Conservation (phyloP, 2,888 invertebrate species). For the Nephrotoma guestfalica region DNA sequence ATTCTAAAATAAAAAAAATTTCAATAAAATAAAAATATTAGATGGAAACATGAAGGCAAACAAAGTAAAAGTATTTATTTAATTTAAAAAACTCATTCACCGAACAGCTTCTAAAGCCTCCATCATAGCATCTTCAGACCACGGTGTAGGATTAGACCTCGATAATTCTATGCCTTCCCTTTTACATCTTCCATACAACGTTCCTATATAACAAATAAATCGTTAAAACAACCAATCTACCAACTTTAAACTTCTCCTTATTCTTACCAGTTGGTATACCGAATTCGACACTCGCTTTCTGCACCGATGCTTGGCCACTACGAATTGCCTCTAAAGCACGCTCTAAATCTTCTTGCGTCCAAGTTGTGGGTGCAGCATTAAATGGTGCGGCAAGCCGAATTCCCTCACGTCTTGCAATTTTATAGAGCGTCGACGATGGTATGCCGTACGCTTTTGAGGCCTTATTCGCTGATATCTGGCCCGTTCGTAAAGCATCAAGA, state of each 20-base stretch:
- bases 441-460: slow-evolving; percentile 85
- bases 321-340: slow-evolving; percentile 69
- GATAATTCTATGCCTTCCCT: slow-evolving; percentile 80
- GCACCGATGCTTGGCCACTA: slow-evolving; percentile 66
- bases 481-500: slow-evolving; percentile 65
- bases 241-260: slow-evolving; percentile 12
- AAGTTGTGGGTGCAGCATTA: slow-evolving; percentile 78
- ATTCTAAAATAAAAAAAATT: slow-evolving; percentile 38
- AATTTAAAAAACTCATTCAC: slow-evolving; percentile 29
- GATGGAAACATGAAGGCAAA: background rate
- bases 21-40: background rate
- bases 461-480: slow-evolving; percentile 78
- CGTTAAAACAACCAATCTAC: background rate
- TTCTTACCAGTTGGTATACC: slow-evolving; percentile 65
- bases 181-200: slow-evolving; percentile 77
- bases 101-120: slow-evolving; percentile 80
- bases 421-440: slow-evolving; percentile 81
- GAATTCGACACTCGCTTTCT: slow-evolving; percentile 71
- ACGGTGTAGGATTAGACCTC: slow-evolving; percentile 79
- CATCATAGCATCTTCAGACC: slow-evolving; percentile 89
- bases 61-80: background rate
- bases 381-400: slow-evolving; percentile 80
- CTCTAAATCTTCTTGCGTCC: slow-evolving; percentile 73
- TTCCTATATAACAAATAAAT: slow-evolving; percentile 36
- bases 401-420: slow-evolving; percentile 79